Conservation (phyloP, 2,888 invertebrate genomes). For the Melinaea marsaeus region DNA sequence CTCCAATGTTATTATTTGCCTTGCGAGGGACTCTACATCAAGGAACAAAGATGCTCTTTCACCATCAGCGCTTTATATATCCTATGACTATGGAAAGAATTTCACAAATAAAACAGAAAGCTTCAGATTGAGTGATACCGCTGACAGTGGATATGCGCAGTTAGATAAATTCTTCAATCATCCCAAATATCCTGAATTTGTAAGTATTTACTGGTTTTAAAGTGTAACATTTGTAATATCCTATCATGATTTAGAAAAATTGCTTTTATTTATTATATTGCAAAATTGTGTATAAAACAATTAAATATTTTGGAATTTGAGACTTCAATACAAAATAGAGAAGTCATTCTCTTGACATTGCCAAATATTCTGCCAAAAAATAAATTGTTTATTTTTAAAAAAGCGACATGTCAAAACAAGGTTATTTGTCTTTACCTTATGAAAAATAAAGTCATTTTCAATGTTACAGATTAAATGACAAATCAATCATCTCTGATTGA, state of each 20-base stretch:
- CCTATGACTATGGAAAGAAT: constrained; percentile 90
- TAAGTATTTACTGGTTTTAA: constrained; percentile 71
- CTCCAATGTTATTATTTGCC: constrained; percentile 90
- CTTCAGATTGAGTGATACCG: constrained; percentile 77
- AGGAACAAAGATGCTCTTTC: constrained; percentile 76
- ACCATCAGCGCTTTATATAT: constrained; percentile 89
- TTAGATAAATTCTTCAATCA: constrained; percentile 92
- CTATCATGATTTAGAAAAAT: background rate
- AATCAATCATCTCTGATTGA: constrained; percentile 9
- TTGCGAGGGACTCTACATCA: constrained; percentile 85
- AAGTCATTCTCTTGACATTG: background rate
- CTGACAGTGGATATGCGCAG: constrained; percentile 79
- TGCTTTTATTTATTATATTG: background rate
- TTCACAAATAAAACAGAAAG: constrained; percentile 85
- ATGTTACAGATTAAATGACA: constrained; percentile 8
- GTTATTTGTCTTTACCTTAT: background rate
- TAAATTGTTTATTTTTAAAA: too few species aligned
- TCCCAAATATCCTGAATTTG: constrained; percentile 86
- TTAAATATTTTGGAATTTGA: too few species aligned
- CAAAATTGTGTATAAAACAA: too few species aligned
- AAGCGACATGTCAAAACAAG: background rate
- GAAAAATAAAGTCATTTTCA: background rate
- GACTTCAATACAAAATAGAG: background rate
- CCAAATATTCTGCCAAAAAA: background rate
- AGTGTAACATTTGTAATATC: background rate